These are phyloP conservation scores for Drosophila phalerata DNA, from an alignment of 2,888 invertebrate genomes.

Conservation along the genomic window DNA sequence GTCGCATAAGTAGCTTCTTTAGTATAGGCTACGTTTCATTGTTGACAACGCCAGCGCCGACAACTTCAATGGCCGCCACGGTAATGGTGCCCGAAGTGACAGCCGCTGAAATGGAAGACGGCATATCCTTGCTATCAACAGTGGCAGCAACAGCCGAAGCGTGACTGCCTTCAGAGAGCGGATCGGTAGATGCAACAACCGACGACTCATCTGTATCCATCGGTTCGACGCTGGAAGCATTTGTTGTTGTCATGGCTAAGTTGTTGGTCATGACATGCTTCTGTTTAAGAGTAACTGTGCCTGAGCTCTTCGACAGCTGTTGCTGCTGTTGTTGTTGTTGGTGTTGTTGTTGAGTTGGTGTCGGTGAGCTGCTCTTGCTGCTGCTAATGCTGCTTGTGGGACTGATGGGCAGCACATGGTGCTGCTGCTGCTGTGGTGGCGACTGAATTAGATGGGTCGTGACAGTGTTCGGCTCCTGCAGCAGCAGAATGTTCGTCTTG, in stretches of 20 bases:
- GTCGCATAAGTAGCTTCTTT: slow-evolving; percentile 85
- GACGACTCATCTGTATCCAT: slow-evolving; percentile 69
- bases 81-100: slow-evolving; percentile 55
- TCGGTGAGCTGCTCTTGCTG: slow-evolving; percentile 78
- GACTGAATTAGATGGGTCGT: slow-evolving; percentile 63
- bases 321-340: slow-evolving; percentile 63
- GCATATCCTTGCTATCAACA: slow-evolving; percentile 59
- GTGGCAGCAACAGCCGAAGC: slow-evolving; percentile 42
- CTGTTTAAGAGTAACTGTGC: slow-evolving; percentile 38
- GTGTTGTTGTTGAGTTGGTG: slow-evolving; percentile 72
- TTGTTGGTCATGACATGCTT: slow-evolving; percentile 70
- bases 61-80: slow-evolving; percentile 73
- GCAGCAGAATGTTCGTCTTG: slow-evolving; percentile 69
- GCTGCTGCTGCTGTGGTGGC: slow-evolving; percentile 65
- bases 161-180: slow-evolving; percentile 51
- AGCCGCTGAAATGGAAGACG: slow-evolving; percentile 52
- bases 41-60: slow-evolving; percentile 69
- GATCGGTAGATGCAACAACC: slow-evolving; percentile 43
- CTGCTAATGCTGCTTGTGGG: slow-evolving; percentile 82
- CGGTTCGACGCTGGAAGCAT: slow-evolving; percentile 51
- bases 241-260: slow-evolving; percentile 24
- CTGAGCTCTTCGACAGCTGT: slow-evolving; percentile 40
- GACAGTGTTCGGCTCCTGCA: slow-evolving; percentile 62
- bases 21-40: slow-evolving; percentile 86
- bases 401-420: slow-evolving; percentile 84